A percentile compares a stretch with the other conserved stretches of the same genome.
These are phyloP conservation scores for Cerceris ruficornis DNA, from an alignment of 2,888 invertebrate species.

Conservation along the genomic window DNA sequence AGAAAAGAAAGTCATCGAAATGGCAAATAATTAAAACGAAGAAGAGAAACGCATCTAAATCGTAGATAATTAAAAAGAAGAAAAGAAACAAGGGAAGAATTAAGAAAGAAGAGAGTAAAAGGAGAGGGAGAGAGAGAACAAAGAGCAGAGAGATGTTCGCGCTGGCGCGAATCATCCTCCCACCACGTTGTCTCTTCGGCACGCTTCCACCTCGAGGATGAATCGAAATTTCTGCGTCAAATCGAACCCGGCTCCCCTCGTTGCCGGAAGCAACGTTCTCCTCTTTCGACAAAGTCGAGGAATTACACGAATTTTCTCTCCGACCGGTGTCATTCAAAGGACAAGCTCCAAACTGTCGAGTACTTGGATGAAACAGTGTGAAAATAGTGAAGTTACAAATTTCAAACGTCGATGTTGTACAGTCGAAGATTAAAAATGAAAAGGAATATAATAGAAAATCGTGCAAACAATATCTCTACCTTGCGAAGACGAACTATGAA, in stretches of 20 bases:
- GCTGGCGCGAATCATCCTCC: slow-evolving; percentile 46
- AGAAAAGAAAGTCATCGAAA: not conserved
- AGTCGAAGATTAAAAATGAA: too few relatives aligned
- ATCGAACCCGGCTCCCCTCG: slow-evolving; percentile 34
- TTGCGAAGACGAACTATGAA: too few relatives aligned
- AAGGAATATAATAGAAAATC: too few relatives aligned
- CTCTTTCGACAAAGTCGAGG: not conserved
- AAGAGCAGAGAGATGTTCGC: slow-evolving; percentile 23
- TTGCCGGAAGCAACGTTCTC: not conserved
- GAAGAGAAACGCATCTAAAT: not conserved
- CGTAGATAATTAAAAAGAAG: not conserved
- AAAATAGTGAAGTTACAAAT: too few relatives aligned
- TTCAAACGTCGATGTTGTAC: too few relatives aligned
- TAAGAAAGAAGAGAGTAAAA: not conserved
- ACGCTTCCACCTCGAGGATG: slow-evolving; percentile 29
- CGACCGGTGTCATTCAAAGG: too few relatives aligned
- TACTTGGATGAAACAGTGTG: too few relatives aligned
- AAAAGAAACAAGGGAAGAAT: not conserved
- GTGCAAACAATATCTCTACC: too few relatives aligned
- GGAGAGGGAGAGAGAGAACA: not conserved
- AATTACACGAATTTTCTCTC: not conserved
- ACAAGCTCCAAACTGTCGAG: too few relatives aligned
- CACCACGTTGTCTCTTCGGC: slow-evolving; percentile 35
- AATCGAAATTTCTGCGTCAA: slow-evolving; percentile 44
- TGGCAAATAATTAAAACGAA: not conserved